Percentiles rank a stretch among this genome's conserved stretches.
These are phyloP conservation scores for Myrmophylax atrothorax DNA, from an alignment of 2,113 vertebrate species.

Conservation along the genomic window DNA sequence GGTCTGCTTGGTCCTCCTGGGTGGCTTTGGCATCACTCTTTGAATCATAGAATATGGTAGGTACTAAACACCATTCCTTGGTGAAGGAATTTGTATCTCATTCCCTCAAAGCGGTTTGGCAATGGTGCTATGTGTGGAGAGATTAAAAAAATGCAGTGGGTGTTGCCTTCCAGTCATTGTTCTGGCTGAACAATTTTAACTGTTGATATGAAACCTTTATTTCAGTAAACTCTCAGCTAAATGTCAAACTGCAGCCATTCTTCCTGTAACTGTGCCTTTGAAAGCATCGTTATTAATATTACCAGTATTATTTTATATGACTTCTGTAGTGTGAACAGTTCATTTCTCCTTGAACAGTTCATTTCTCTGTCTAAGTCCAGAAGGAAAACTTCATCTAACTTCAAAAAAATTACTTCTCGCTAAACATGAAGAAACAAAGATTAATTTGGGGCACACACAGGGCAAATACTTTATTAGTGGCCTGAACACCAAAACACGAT, in stretches of 20 bases:
- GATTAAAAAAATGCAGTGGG: not conserved
- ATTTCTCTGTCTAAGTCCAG: not conserved
- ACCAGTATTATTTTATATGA: not conserved
- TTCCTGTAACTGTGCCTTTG: not conserved
- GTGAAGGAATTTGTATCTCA: not conserved
- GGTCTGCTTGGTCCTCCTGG: not conserved
- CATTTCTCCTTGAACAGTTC: not conserved
- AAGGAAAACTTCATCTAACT: not conserved
- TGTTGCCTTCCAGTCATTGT: not conserved
- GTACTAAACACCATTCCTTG: accelerated
- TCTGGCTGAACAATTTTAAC: not conserved
- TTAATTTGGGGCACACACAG: not conserved
- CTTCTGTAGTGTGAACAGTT: not conserved
- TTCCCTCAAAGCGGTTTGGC: not conserved
- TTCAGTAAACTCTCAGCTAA: not conserved
- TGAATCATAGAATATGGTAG: not conserved
- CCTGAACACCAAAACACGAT: not conserved
- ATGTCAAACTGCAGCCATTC: not conserved
- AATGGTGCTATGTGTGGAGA: not conserved
- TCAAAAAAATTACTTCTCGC: not conserved
- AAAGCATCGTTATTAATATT: not conserved
- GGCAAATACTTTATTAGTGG: not conserved
- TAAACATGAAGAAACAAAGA: not conserved
- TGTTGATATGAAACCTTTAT: not conserved
- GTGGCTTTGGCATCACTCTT: not conserved